These are phyloP conservation scores for Calonectris borealis DNA, from an alignment of 2,113 vertebrate genomes.

Conservation along the genomic window DNA sequence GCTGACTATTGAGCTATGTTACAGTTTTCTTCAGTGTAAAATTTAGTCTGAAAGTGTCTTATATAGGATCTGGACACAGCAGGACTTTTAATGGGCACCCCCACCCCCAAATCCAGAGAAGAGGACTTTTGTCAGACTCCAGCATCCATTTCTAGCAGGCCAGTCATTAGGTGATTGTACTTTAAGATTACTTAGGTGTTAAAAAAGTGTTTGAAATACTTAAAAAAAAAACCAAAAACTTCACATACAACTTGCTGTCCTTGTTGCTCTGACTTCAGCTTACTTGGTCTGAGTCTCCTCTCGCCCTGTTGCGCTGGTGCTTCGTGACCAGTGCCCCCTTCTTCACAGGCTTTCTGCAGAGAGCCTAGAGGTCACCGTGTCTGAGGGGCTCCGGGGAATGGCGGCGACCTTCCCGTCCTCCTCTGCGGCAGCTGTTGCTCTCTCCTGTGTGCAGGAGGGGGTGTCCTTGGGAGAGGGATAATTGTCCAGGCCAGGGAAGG, in stretches of 20 bases:
- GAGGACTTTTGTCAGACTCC: background rate
- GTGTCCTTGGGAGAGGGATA: background rate
- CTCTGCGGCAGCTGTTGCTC: rapidly evolving
- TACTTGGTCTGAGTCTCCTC: background rate
- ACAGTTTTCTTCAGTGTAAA: background rate
- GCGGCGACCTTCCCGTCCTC: background rate
- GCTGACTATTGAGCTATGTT: background rate
- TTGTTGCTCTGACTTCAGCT: background rate
- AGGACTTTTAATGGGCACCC: background rate
- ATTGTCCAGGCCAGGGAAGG: rapidly evolving
- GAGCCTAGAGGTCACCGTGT: rapidly evolving
- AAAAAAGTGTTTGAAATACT: constrained; percentile 43
- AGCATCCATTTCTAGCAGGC: background rate
- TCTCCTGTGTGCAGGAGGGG: background rate
- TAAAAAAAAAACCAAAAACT: background rate
- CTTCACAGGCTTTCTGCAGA: background rate
- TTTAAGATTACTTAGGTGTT: constrained; percentile 3
- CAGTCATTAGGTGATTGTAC: background rate
- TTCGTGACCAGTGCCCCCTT: rapidly evolving
- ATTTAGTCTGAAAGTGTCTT: background rate
- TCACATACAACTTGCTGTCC: background rate
- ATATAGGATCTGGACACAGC: background rate
- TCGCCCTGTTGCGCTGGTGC: background rate
- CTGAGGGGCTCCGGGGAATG: background rate
- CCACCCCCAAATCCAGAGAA: background rate